Evolutionary conservation across 2,888 invertebrate species (phyloP).

Genomic region (Nephrotoma guestfalica): DNA sequence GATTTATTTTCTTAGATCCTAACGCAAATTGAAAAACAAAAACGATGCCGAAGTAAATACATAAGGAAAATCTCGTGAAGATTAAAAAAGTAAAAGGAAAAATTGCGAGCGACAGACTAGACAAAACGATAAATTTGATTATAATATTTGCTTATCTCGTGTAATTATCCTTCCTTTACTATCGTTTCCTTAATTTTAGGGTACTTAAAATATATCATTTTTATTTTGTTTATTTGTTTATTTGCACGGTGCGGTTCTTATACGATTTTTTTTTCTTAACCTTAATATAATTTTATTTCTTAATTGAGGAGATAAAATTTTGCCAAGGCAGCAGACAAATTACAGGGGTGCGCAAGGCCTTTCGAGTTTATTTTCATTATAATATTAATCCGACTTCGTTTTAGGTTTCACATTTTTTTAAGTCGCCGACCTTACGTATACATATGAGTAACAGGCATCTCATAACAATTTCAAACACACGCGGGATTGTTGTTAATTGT

Average conservation of each 20-base stretch:
- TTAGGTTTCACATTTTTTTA: neutral
- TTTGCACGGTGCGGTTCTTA: neutral
- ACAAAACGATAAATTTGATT: neutral
- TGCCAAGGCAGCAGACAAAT: neutral
- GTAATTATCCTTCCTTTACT: neutral
- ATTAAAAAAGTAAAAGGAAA: neutral
- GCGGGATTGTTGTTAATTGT: neutral
- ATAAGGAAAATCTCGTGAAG: too few relatives aligned
- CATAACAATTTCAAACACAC: neutral
- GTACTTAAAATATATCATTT: neutral
- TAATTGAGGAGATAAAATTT: neutral
- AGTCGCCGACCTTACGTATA: too few relatives aligned
- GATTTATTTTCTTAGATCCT: neutral
- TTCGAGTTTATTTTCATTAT: neutral
- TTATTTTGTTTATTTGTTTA: neutral
- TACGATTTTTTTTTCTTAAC: neutral
- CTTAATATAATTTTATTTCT: neutral
- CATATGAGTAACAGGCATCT: too few relatives aligned
- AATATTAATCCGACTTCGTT: neutral
- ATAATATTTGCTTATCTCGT: neutral
- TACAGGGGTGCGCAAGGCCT: neutral
- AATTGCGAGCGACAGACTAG: neutral
- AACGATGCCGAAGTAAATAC: too few relatives aligned
- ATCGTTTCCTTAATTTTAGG: neutral
- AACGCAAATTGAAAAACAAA: neutral